Conservation (phyloP, 1,140 invertebrate genomes). For the Drosophila ercepeae region DNA sequence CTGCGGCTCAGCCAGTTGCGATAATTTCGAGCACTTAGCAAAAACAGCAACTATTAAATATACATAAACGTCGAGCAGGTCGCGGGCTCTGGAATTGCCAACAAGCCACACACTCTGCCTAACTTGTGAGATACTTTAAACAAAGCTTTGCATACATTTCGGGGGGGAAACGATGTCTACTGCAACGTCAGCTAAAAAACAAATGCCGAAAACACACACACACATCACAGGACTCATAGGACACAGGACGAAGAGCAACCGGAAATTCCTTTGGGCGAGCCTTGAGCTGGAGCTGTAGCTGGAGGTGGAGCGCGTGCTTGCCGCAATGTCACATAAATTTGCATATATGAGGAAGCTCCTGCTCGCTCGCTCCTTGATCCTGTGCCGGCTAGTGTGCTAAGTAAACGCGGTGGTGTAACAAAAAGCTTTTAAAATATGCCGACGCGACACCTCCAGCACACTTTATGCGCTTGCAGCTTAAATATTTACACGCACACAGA, state of each 20-base stretch:
- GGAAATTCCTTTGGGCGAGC: slow-evolving; percentile 77
- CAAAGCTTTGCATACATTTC: slow-evolving; percentile 80
- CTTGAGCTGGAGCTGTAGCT: slow-evolving; percentile 78
- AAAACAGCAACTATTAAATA: slow-evolving; percentile 83
- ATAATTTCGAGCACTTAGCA: slow-evolving; percentile 78
- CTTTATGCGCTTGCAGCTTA: slow-evolving; percentile 77
- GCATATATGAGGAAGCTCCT: slow-evolving; percentile 55
- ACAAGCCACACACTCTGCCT: slow-evolving; percentile 44
- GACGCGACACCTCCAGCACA: slow-evolving; percentile 82
- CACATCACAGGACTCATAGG: not conserved
- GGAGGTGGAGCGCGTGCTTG: slow-evolving; percentile 74
- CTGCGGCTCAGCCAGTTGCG: slow-evolving; percentile 23
- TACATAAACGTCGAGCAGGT: slow-evolving; percentile 72
- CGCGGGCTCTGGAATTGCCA: slow-evolving; percentile 73
- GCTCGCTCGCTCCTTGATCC: slow-evolving; percentile 5
- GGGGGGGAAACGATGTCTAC: slow-evolving; percentile 50
- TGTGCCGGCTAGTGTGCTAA: slow-evolving; percentile 50
- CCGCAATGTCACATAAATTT: slow-evolving; percentile 78
- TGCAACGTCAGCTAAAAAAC: slow-evolving; percentile 82
- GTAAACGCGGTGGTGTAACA: slow-evolving; percentile 72
- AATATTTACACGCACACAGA: slow-evolving; percentile 67
- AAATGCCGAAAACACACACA: slow-evolving; percentile 55
- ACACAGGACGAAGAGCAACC: slow-evolving; percentile 25
- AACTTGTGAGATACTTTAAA: slow-evolving; percentile 64
- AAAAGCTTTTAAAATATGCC: slow-evolving; percentile 84